phyloP scores from a whole-genome alignment of 2,797 vertebrate species.

The Mormyrus proboscirostris region DNA sequence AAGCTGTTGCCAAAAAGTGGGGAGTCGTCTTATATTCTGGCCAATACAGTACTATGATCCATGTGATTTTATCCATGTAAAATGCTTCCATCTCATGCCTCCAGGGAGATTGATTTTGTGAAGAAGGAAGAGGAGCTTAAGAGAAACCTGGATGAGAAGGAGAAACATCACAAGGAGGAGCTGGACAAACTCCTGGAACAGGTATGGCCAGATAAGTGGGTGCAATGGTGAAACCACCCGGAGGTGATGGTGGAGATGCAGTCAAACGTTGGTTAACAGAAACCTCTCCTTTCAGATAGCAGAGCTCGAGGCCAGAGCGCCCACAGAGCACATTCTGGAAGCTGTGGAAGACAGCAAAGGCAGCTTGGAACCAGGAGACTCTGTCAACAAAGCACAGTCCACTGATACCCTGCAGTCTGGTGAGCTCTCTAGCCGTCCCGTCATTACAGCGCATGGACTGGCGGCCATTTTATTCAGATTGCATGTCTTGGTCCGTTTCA shows the following conservation, averaged over 20 bases:
- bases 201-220: slow-evolving; percentile 51
- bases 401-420: slow-evolving; percentile 56
- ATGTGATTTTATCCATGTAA: not conserved
- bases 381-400: slow-evolving; percentile 51
- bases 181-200: slow-evolving; percentile 66
- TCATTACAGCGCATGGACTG: not conserved
- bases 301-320: slow-evolving; percentile 63
- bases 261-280: slow-evolving; percentile 1
- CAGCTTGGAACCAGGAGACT: slow-evolving; percentile 39
- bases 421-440: slow-evolving; percentile 24
- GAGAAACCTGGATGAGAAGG: slow-evolving; percentile 72
- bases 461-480: not conserved
- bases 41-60: not conserved
- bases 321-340: slow-evolving; percentile 31
- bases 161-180: slow-evolving; percentile 69
- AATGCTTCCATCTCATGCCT: slow-evolving; percentile 34
- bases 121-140: slow-evolving; percentile 80
- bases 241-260: not conserved
- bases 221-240: not conserved
- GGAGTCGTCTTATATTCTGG: not conserved
- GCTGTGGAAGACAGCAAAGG: slow-evolving; percentile 40
- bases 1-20: not conserved
- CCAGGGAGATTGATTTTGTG: slow-evolving; percentile 80
- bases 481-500: not conserved
- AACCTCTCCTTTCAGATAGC: slow-evolving; percentile 54